phyloP scores from a whole-genome alignment of 2,888 invertebrate species.

The Drosophila parthenogenetica region DNA sequence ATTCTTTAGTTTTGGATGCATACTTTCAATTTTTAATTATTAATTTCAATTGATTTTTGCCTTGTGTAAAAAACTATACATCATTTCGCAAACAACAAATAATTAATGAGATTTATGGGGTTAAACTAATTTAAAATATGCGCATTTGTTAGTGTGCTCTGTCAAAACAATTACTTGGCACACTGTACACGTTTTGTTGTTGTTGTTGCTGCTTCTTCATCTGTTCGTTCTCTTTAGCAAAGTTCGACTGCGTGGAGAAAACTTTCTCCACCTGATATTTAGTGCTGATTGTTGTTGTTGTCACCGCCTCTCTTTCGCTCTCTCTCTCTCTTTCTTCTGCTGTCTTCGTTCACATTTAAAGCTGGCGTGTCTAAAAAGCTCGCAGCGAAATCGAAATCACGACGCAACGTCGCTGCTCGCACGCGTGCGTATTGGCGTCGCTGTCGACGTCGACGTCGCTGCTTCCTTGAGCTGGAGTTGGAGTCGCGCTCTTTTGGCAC shows the following conservation, averaged over 20 bases:
- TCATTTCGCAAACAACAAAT: no score
- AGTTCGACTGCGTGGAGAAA: constrained; percentile 61
- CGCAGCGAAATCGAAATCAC: constrained; percentile 60
- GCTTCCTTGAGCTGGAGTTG: constrained; percentile 6
- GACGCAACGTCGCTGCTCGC: constrained; percentile 20
- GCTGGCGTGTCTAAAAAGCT: constrained; percentile 56
- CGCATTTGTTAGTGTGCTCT: not conserved
- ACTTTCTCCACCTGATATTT: constrained; percentile 68
- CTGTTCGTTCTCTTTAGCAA: constrained; percentile 63
- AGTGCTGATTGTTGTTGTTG: constrained; percentile 45
- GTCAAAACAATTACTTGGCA: not conserved
- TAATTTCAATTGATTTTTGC: not conserved
- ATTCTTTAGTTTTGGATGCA: no score
- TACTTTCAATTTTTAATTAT: not conserved
- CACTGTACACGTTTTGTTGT: constrained; percentile 10
- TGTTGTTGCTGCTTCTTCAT: constrained; percentile 20
- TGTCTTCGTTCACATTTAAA: constrained; percentile 38
- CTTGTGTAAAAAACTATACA: no score
- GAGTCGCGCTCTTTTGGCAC: constrained; percentile 49
- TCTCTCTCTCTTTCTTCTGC: not conserved
- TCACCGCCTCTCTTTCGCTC: constrained; percentile 28
- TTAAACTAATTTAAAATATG: not conserved
- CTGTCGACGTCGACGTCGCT: not conserved
- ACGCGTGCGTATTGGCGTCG: constrained; percentile 10
- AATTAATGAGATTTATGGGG: no score